phyloP scores from a whole-genome alignment of 2,113 vertebrate genomes.

The Grantiella picta region DNA sequence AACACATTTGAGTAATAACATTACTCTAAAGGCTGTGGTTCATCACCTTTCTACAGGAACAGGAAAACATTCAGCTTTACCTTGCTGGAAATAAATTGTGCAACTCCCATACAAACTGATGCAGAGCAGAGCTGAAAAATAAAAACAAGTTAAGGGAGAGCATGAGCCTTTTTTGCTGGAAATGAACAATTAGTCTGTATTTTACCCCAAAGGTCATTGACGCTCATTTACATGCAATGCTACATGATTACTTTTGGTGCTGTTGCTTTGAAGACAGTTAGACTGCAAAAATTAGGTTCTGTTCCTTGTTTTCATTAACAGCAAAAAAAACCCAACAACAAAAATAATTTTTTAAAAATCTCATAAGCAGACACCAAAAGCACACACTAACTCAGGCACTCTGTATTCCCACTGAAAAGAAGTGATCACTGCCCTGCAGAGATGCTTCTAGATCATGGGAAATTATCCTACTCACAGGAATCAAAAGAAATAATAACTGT shows the following conservation, averaged over 20 bases:
- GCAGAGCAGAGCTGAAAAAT: not conserved
- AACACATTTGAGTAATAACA: not conserved
- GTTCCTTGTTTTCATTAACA: not conserved
- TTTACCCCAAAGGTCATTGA: not conserved
- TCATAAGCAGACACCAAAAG: not conserved
- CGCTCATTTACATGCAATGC: not conserved
- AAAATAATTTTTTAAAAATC: not conserved
- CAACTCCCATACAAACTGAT: not conserved
- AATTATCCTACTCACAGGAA: not conserved
- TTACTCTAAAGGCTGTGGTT: not conserved
- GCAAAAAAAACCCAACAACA: not conserved
- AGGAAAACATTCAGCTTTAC: not conserved
- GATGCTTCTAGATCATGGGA: not conserved
- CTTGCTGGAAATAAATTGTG: not conserved
- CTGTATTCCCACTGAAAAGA: not conserved
- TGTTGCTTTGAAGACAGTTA: not conserved
- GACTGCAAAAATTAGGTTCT: not conserved
- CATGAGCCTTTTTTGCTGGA: not conserved
- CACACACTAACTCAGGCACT: not conserved
- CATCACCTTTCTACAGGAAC: not conserved
- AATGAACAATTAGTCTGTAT: not conserved
- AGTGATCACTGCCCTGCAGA: fast-evolving
- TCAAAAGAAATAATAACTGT: not conserved
- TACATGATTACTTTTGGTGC: not conserved
- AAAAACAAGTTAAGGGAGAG: not conserved